These are phyloP conservation scores for Brachymystax lenok DNA, from an alignment of 2,797 vertebrate species.

Conservation along the genomic window DNA sequence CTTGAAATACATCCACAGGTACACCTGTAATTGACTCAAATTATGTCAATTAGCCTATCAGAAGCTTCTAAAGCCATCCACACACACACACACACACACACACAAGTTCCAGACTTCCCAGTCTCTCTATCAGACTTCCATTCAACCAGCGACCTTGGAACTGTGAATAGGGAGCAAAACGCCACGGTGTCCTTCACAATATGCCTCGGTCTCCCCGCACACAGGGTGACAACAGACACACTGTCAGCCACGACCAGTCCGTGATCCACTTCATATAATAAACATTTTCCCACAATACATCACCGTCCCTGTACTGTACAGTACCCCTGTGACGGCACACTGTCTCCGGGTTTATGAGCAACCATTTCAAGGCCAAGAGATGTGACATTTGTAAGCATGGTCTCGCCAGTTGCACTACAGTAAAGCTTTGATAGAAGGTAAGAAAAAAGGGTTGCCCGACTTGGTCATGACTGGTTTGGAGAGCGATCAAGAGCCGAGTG, in stretches of 20 bases:
- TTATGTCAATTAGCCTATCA: no score
- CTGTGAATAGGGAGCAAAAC: neutral
- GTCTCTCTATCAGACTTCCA: constrained; percentile 8
- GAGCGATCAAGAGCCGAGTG: neutral
- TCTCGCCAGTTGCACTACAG: neutral
- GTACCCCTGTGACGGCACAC: constrained; percentile 12
- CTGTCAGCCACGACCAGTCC: constrained; percentile 8
- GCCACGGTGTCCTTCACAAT: constrained; percentile 21
- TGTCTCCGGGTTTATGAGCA: constrained; percentile 22
- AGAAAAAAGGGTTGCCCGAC: neutral
- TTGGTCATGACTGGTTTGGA: neutral
- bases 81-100: neutral
- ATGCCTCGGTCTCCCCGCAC: constrained; percentile 5
- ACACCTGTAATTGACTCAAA: no score
- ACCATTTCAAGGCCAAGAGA: constrained; percentile 36
- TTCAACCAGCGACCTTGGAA: constrained; percentile 30
- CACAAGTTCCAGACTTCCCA: constrained; percentile 8
- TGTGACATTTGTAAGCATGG: constrained; percentile 18
- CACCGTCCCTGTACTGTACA: constrained; percentile 7
- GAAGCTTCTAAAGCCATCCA: neutral
- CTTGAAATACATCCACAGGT: no score
- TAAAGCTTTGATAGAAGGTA: neutral
- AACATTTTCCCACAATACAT: constrained; percentile 33
- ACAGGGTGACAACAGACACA: neutral
- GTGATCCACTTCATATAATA: constrained; percentile 28